Percentiles rank a stretch among this genome's conserved stretches.
Conservation (phyloP, 2,797 vertebrate genomes). For the Nyctalus aviator region DNA sequence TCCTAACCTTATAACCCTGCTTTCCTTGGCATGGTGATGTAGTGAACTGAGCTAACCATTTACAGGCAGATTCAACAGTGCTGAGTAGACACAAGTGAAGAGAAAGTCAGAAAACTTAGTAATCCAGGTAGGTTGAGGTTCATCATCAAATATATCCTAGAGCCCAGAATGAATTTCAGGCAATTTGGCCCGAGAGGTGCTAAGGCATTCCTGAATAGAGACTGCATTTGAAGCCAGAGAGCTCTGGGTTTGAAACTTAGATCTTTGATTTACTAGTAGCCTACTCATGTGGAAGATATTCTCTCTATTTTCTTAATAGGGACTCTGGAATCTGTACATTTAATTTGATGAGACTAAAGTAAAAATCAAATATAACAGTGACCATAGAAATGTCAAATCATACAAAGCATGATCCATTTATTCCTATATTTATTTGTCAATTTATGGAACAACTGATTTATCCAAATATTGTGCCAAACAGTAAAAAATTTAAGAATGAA, state of each 20-base stretch:
- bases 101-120: not conserved
- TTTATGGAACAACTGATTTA: not conserved
- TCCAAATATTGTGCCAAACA: not conserved
- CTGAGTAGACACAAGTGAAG: not conserved
- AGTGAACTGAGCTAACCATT: not conserved
- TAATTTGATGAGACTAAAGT: constrained; percentile 24
- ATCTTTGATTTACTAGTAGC: not conserved
- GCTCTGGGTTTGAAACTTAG: constrained; percentile 10
- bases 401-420: not conserved
- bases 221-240: not conserved
- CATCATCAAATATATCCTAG: constrained; percentile 14
- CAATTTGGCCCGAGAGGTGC: not conserved
- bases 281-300: not conserved
- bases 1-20: not conserved
- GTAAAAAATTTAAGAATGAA: not conserved
- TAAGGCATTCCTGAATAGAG: not conserved
- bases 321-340: not conserved
- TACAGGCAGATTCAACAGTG: not conserved
- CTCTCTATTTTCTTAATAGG: not conserved
- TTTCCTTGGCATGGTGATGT: not conserved
- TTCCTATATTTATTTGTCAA: constrained; percentile 27
- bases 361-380: not conserved
- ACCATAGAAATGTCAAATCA: not conserved
- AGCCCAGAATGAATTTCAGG: not conserved
- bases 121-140: not conserved